Percentiles rank a stretch among this genome's conserved stretches.
Evolutionary conservation across 2,888 invertebrate genomes (phyloP).

Genomic region (Eudemis profundana): DNA sequence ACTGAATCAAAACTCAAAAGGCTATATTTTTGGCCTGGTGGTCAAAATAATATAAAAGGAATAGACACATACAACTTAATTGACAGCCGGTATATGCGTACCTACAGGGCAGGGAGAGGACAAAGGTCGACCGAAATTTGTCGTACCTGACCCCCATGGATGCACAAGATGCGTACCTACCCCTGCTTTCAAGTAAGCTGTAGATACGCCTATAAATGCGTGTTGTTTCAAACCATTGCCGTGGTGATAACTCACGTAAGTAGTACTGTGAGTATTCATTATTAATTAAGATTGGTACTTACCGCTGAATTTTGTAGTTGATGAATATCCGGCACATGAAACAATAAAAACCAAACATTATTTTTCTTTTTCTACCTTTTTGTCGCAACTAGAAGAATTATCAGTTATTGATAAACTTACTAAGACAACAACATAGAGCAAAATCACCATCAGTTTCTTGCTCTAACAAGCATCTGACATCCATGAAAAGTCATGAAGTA

Average conservation of each 20-base stretch:
- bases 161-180: no score
- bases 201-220: no score
- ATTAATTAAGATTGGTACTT: conserved; percentile 56
- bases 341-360: conserved; percentile 61
- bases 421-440: conserved; percentile 74
- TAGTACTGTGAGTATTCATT: conserved; percentile 1
- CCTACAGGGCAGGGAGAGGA: no score
- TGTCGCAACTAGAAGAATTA: neutral
- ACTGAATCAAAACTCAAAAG: no score
- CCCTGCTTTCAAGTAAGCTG: no score
- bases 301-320: conserved; percentile 67
- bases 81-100: no score
- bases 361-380: conserved; percentile 3
- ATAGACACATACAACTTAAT: neutral
- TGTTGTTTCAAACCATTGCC: no score
- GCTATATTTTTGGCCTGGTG: no score
- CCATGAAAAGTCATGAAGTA: conserved; percentile 61
- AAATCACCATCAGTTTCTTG: conserved; percentile 71
- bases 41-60: no score
- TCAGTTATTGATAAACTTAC: neutral
- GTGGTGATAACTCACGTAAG: no score
- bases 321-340: conserved; percentile 74
- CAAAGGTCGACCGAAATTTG: no score
- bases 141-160: no score
- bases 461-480: conserved; percentile 66